A percentile compares a stretch with the other conserved stretches of the same genome.
Evolutionary conservation across 2,888 invertebrate genomes (phyloP).

Genomic region (Mactromeris polynyma): DNA sequence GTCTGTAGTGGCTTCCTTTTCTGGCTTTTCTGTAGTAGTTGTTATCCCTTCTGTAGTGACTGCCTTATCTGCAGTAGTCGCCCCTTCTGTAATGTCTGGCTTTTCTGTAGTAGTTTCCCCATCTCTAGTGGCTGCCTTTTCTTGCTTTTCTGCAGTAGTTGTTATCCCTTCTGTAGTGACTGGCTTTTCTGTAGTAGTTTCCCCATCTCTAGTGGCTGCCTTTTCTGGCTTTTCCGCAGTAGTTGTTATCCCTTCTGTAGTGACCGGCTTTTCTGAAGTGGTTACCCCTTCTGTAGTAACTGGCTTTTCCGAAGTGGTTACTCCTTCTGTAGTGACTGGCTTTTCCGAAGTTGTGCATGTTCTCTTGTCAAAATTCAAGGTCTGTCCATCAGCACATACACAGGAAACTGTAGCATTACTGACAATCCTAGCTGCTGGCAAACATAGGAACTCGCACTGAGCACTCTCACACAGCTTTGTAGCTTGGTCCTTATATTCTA

Average conservation of each 20-base stretch:
- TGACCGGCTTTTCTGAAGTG: background rate
- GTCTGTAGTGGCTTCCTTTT: background rate
- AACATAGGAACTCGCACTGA: constrained; percentile 52
- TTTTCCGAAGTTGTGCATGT: constrained; percentile 34
- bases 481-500: constrained; percentile 49
- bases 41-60: too few species aligned
- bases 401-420: constrained; percentile 44
- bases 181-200: too few species aligned
- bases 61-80: too few species aligned
- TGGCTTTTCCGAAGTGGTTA: background rate
- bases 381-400: constrained; percentile 54
- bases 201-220: background rate
- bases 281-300: background rate
- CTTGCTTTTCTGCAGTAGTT: background rate
- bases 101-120: too few species aligned
- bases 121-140: too few species aligned
- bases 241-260: too few species aligned
- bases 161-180: too few species aligned
- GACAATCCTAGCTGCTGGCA: constrained; percentile 40
- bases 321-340: background rate
- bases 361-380: constrained; percentile 36
- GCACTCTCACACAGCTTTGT: constrained; percentile 37
- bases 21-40: too few species aligned
- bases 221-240: background rate
- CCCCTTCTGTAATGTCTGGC: too few species aligned